Evolutionary conservation across 2,113 vertebrate genomes (phyloP).

Genomic region (Amphiprion percula): DNA sequence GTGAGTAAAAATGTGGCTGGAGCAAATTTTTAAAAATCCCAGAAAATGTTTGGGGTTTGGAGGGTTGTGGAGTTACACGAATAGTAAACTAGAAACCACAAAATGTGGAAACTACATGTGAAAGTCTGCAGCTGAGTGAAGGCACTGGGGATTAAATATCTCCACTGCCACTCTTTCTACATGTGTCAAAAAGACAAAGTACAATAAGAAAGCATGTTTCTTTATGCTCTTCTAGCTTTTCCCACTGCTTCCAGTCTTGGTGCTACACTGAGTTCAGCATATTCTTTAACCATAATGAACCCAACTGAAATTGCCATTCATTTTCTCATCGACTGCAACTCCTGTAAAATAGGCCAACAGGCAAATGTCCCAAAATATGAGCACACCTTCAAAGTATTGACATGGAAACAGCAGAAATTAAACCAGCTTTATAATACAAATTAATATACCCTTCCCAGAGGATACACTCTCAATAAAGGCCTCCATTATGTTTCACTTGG

Average conservation of each 20-base stretch:
- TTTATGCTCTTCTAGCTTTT: neutral
- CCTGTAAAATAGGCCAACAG: neutral
- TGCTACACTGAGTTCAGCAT: constrained; percentile 9
- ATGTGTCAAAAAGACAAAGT: neutral
- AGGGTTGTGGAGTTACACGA: too few relatives aligned
- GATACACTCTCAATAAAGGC: neutral
- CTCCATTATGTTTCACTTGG: constrained; percentile 39
- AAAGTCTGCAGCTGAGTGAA: neutral
- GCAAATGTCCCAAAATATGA: neutral
- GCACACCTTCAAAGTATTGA: constrained; percentile 9
- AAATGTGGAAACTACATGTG: too few relatives aligned
- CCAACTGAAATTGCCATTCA: too few relatives aligned
- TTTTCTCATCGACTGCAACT: too few relatives aligned
- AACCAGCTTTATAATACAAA: constrained; percentile 16
- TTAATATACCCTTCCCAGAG: constrained; percentile 5
- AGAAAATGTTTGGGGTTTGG: too few relatives aligned
- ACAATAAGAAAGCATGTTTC: too few relatives aligned
- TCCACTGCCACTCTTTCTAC: neutral
- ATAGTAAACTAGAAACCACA: too few relatives aligned
- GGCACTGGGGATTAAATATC: neutral
- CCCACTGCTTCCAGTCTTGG: neutral
- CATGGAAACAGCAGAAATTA: constrained; percentile 27
- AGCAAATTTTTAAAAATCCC: too few relatives aligned
- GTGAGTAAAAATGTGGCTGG: too few relatives aligned
- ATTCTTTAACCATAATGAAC: neutral